A percentile compares a stretch with the other conserved stretches of the same genome.
Evolutionary conservation across 1,140 invertebrate species (phyloP).

Genomic region (Drosophila sturtevanti): DNA sequence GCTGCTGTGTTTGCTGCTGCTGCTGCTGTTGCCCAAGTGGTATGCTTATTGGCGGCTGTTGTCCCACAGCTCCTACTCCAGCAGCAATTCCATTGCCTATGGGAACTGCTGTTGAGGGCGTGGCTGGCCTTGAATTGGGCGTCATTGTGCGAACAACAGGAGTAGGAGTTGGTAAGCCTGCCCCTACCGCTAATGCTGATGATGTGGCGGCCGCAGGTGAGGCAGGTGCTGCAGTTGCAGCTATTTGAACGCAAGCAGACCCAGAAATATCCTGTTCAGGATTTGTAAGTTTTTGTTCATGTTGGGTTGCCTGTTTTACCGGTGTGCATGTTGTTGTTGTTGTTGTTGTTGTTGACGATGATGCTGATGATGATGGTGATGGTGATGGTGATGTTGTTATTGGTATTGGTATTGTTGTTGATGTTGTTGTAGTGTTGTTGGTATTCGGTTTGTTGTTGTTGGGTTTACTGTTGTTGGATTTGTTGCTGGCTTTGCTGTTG

Average conservation of each 20-base stretch:
- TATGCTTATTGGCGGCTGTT: slow-evolving; percentile 34
- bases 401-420: slow-evolving; percentile 51
- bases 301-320: slow-evolving; percentile 70
- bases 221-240: slow-evolving; percentile 15
- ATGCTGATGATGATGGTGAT: slow-evolving; percentile 50
- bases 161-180: neutral
- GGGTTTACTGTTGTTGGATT: slow-evolving; percentile 47
- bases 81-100: neutral
- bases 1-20: slow-evolving; percentile 38
- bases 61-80: slow-evolving; percentile 19
- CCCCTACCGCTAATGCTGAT: slow-evolving; percentile 10
- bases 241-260: neutral
- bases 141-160: slow-evolving; percentile 57
- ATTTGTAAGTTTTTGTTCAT: slow-evolving; percentile 22
- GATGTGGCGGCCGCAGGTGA: slow-evolving; percentile 57
- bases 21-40: slow-evolving; percentile 52
- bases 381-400: neutral
- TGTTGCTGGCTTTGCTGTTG: neutral
- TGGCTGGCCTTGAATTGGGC: slow-evolving; percentile 46
- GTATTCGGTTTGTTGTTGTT: slow-evolving; percentile 63
- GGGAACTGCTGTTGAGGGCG: slow-evolving; percentile 48
- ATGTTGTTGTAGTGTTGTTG: slow-evolving; percentile 54
- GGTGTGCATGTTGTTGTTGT: slow-evolving; percentile 66
- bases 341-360: slow-evolving; percentile 39
- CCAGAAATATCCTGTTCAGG: slow-evolving; percentile 3